A percentile compares a stretch with the other conserved stretches of the same genome.
Conservation (phyloP, 2,888 invertebrate species). For the Suillia variegata region DNA sequence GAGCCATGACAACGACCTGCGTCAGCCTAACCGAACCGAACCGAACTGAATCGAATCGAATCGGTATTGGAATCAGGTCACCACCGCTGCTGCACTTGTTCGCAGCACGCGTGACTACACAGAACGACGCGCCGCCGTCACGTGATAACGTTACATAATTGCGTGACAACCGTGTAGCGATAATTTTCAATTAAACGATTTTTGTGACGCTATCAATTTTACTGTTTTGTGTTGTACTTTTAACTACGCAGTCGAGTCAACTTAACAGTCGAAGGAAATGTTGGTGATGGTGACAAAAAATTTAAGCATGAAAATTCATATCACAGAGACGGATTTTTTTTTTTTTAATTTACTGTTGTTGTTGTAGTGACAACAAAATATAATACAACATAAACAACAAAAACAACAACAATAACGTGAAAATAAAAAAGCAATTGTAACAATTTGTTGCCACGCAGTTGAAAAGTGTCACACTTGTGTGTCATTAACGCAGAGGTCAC, state of each 20-base stretch:
- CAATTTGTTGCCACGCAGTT: conserved; percentile 17
- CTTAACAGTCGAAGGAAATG: not conserved
- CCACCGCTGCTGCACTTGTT: not conserved
- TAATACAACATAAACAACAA: not conserved
- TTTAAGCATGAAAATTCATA: conserved; percentile 10
- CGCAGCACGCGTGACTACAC: conserved; percentile 25
- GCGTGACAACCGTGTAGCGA: conserved; percentile 61
- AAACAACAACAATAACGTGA: not conserved
- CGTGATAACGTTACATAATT: conserved; percentile 57
- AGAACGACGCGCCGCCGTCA: too few species aligned
- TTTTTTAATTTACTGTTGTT: conserved; percentile 6
- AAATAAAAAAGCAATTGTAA: conserved; percentile 5
- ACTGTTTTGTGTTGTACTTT: conserved; percentile 5
- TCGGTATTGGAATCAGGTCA: too few species aligned
- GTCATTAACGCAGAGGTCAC: conserved; percentile 49
- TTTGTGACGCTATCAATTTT: conserved; percentile 21
- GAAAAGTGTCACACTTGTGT: conserved; percentile 55
- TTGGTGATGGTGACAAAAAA: not conserved
- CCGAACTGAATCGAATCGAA: too few species aligned
- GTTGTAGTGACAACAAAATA: not conserved
- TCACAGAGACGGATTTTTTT: conserved; percentile 11
- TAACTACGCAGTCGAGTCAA: not conserved
- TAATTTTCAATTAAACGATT: conserved; percentile 59
- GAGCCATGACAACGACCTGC: too few species aligned
- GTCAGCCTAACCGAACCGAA: too few species aligned